Evolutionary conservation across 1,140 invertebrate species (phyloP), one percentile per base, ranked within the genome.

Genomic region (Ctenoplectra terminalis): DNA sequence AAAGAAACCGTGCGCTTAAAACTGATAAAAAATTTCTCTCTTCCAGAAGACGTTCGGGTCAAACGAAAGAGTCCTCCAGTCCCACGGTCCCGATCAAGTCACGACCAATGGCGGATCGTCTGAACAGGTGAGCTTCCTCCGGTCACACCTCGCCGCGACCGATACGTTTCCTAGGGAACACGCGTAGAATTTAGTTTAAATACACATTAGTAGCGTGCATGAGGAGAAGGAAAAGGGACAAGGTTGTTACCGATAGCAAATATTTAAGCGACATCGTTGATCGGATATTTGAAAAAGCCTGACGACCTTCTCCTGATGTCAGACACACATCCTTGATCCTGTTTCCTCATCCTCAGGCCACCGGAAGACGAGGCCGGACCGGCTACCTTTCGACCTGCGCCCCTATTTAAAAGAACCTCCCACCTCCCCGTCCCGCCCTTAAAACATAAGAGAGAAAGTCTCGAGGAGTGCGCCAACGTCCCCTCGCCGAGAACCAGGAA

Each of bases 201-300:
- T 52, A 40, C 23, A 54, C 26, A 26, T 37, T 56, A 58, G 37
- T 63, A 52, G 9, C 67, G 40, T 48, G 81, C 86, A 90, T 87
- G 89, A 90, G 89, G 89, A 90, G 88, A 90, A 90, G 86, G 89
- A 76, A 89, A 87, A 85, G 74, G 86, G 83, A 78, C 56, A 76
- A 79, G 60, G 78, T 69, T 82, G 46, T 80, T 78, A 37, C 48
- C 58, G 17, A 50, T 34, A 7, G 3, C 1, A 43, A n/a, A 29
- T 6, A n/a, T 29, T 61, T 26, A 1, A 63, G 9, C 3, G 26
- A 34, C 31, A 34, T 34, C 64, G 40, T 43, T 15, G 29, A 50
- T 31, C 31, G 26, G 20, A 31, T 37, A 56, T 40, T 54, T 34
- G 0, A 5, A 81, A n/a, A 82, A 85, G 64, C 67, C 63, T 67